These are phyloP conservation scores for Pachyuromys duprasi DNA, from an alignment of 2,797 vertebrate genomes.

Conservation along the genomic window DNA sequence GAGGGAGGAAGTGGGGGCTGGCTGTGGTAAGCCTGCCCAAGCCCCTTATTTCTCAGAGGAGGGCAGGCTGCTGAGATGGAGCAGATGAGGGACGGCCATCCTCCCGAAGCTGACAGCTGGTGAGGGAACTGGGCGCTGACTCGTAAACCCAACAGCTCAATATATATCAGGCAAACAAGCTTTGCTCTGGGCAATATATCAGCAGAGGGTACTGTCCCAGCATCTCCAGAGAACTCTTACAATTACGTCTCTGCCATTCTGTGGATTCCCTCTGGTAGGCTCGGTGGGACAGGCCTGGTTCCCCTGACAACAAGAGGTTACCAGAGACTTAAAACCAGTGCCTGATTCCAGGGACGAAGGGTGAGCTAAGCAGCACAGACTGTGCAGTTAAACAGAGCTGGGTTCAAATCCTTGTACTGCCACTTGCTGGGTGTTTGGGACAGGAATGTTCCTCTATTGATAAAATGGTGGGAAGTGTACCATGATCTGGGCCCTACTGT, in stretches of 20 bases:
- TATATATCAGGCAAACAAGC: constrained; percentile 68
- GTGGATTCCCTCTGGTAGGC: background rate
- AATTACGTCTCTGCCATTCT: background rate
- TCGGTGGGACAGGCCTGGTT: background rate
- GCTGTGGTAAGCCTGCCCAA: background rate
- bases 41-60: background rate
- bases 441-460: background rate
- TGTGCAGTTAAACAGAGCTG: background rate
- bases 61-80: background rate
- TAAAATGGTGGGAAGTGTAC: background rate
- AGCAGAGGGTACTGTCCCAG: background rate
- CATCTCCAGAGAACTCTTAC: background rate
- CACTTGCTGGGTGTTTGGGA: background rate
- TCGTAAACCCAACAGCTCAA: constrained; percentile 45
- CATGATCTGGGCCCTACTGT: background rate
- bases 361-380: background rate
- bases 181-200: background rate
- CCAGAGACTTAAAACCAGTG: background rate
- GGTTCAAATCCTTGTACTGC: background rate
- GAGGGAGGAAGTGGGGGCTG: rapidly evolving
- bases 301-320: background rate
- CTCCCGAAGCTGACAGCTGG: constrained; percentile 61
- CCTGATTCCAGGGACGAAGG: background rate
- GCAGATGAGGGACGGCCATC: constrained; percentile 16
- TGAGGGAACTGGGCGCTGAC: constrained; percentile 48